Conservation (phyloP, 2,888 invertebrate genomes). For the Dilophus febrilis region DNA sequence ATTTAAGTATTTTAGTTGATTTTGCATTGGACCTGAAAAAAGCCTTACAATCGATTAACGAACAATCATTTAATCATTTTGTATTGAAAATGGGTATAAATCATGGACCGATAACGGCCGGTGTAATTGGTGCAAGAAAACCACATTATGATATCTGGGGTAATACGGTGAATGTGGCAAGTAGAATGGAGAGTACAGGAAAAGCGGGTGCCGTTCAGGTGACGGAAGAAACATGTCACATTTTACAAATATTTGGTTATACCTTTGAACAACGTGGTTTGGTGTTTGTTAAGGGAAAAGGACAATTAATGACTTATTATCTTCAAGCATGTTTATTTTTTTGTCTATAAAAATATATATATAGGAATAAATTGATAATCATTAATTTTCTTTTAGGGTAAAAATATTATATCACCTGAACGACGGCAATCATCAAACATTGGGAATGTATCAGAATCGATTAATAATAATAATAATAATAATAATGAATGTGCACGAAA, state of each 20-base stretch:
- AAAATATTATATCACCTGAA: not conserved
- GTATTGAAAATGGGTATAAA: slow-evolving; percentile 87
- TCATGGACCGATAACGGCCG: slow-evolving; percentile 89
- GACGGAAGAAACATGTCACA: slow-evolving; percentile 83
- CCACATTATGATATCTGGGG: slow-evolving; percentile 94
- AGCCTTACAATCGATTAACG: slow-evolving; percentile 80
- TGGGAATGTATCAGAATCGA: not conserved
- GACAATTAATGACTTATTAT: slow-evolving; percentile 89
- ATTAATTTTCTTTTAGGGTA: not conserved
- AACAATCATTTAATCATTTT: slow-evolving; percentile 90
- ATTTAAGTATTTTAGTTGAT: slow-evolving; percentile 69
- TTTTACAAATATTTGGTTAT: slow-evolving; percentile 78
- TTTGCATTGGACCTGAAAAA: slow-evolving; percentile 81
- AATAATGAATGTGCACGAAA: too few species aligned
- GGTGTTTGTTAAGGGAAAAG: slow-evolving; percentile 94
- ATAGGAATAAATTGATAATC: too few species aligned
- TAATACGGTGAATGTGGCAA: slow-evolving; percentile 93
- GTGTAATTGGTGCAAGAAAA: slow-evolving; percentile 86
- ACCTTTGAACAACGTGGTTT: slow-evolving; percentile 86
- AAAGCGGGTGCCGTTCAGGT: slow-evolving; percentile 92
- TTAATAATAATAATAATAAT: not conserved
- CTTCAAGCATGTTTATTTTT: slow-evolving; percentile 40
- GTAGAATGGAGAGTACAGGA: slow-evolving; percentile 94
- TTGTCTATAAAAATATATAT: slow-evolving; percentile 13
- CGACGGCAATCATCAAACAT: not conserved